Evolutionary conservation across 2,888 invertebrate genomes (phyloP).

Genomic region (Ischnus inquisitorius): DNA sequence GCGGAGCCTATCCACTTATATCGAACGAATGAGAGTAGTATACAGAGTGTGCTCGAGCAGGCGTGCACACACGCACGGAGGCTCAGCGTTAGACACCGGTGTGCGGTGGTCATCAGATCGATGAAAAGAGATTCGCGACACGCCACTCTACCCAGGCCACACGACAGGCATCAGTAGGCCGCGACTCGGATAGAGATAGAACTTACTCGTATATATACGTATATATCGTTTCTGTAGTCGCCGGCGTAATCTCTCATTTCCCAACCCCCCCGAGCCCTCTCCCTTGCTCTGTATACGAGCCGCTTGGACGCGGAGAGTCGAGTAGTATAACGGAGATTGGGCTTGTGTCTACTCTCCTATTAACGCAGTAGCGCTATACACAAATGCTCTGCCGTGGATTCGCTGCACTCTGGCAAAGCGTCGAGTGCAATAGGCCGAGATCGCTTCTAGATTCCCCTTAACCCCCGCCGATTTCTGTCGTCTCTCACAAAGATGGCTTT

Average conservation of each 20-base stretch:
- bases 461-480: not conserved
- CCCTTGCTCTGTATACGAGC: slow-evolving; percentile 16
- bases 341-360: slow-evolving; percentile 40
- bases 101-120: slow-evolving; percentile 80
- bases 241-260: slow-evolving; percentile 55
- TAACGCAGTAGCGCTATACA: slow-evolving; percentile 13
- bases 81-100: slow-evolving; percentile 36
- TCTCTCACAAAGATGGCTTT: not conserved
- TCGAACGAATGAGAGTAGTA: slow-evolving; percentile 62
- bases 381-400: slow-evolving; percentile 13
- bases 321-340: slow-evolving; percentile 38
- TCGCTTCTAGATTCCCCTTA: slow-evolving; percentile 19
- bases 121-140: slow-evolving; percentile 83
- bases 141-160: slow-evolving; percentile 74
- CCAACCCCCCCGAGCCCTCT: not conserved
- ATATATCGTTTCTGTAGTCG: slow-evolving; percentile 62
- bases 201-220: slow-evolving; percentile 43
- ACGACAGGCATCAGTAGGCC: slow-evolving; percentile 64
- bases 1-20: slow-evolving; percentile 66
- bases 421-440: slow-evolving; percentile 20
- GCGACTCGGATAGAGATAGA: slow-evolving; percentile 39
- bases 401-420: slow-evolving; percentile 27
- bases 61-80: slow-evolving; percentile 33
- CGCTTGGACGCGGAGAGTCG: slow-evolving; percentile 44
- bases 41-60: slow-evolving; percentile 39